A percentile compares a stretch with the other conserved stretches of the same genome.
Evolutionary conservation across 1,140 invertebrate species (phyloP).

Genomic region (Trissolcus basalis): DNA sequence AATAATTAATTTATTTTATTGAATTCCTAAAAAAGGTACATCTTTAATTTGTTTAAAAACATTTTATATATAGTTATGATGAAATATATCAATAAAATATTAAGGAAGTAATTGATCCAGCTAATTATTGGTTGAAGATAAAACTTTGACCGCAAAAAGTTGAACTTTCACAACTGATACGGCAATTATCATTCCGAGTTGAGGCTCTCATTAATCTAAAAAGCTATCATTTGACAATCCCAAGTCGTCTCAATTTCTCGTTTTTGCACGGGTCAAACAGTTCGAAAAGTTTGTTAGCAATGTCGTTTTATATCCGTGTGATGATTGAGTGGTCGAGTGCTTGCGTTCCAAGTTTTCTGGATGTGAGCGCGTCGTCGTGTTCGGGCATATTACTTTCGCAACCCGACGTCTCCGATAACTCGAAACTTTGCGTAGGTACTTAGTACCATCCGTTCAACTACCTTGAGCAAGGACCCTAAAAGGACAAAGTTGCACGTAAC

Average conservation of each 20-base stretch:
- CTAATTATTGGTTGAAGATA: no score
- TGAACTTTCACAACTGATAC: conserved; percentile 6
- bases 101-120: no score
- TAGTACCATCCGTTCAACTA: conserved; percentile 36
- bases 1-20: no score
- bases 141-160: neutral
- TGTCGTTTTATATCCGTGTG: conserved; percentile 50
- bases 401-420: conserved; percentile 51
- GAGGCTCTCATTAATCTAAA: conserved; percentile 14
- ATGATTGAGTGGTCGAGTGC: conserved; percentile 53
- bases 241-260: conserved; percentile 19
- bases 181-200: conserved; percentile 29
- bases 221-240: conserved; percentile 3
- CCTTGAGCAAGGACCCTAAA: conserved; percentile 43
- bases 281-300: conserved; percentile 51
- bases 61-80: no score
- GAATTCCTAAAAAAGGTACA: no score
- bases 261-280: conserved; percentile 26
- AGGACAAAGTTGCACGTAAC: conserved; percentile 56
- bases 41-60: no score
- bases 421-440: conserved; percentile 45
- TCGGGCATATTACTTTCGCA: conserved; percentile 53
- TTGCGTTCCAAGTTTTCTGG: no score
- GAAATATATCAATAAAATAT: no score
- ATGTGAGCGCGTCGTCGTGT: conserved; percentile 33